phyloP scores from a whole-genome alignment of 2,888 invertebrate genomes.

The Leptopterna dolabrata region DNA sequence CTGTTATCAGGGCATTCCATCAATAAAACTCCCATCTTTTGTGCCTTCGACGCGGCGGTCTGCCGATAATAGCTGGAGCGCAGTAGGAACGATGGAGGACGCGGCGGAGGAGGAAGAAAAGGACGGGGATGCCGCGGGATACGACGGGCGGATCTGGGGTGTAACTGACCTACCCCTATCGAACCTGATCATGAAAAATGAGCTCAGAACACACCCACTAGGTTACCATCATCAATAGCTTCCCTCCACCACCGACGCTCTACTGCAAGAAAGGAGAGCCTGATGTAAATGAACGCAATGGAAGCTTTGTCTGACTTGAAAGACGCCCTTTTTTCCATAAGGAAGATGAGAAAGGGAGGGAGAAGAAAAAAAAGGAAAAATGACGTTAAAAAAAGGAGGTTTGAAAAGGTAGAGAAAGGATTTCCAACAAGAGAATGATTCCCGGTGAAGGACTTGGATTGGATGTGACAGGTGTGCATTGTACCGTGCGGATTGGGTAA shows the following conservation, averaged over 20 bases:
- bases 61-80: background rate
- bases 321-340: background rate
- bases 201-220: background rate
- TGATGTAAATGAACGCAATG: constrained; percentile 39
- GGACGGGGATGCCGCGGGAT: background rate
- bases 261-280: background rate
- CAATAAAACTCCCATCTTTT: constrained; percentile 31
- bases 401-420: constrained; percentile 47
- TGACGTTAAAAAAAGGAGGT: constrained; percentile 20
- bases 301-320: constrained; percentile 43
- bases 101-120: background rate
- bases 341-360: background rate
- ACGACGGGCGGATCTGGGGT: constrained; percentile 17
- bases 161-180: constrained; percentile 26
- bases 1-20: constrained; percentile 30
- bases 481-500: constrained; percentile 53
- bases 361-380: background rate
- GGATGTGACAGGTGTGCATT: constrained; percentile 54
- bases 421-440: constrained; percentile 49
- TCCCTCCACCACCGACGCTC: background rate
- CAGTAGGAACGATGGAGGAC: background rate
- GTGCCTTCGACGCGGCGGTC: background rate
- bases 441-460: constrained; percentile 51
- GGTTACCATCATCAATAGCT: background rate
- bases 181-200: constrained; percentile 24